Evolutionary conservation across 2,888 invertebrate genomes (phyloP).

Genomic region (Pelosia muscerda): DNA sequence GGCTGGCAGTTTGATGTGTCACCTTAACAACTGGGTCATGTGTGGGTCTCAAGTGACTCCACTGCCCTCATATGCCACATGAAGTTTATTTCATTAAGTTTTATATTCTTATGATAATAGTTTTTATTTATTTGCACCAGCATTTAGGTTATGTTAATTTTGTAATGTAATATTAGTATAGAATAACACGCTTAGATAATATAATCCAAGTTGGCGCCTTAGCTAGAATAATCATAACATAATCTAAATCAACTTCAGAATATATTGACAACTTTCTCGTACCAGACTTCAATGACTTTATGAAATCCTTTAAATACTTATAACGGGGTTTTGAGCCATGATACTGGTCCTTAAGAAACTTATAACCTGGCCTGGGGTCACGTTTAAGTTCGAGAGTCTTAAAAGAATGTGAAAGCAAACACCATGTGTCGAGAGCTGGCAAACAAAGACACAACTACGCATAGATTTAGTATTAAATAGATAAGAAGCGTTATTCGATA

Average conservation of each 20-base stretch:
- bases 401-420: constrained; percentile 78
- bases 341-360: neutral
- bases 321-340: neutral
- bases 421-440: constrained; percentile 71
- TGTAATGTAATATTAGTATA: too few relatives aligned
- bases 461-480: constrained; percentile 10
- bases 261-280: neutral
- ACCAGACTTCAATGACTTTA: neutral
- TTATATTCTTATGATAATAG: neutral
- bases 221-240: neutral
- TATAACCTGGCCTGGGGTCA: constrained; percentile 46
- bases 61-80: neutral
- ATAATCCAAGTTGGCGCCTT: too few relatives aligned
- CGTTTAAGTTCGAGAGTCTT: constrained; percentile 52
- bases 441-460: constrained; percentile 58
- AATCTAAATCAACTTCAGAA: neutral
- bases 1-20: too few relatives aligned
- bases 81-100: neutral
- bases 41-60: neutral
- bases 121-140: too few relatives aligned
- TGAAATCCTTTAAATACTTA: neutral
- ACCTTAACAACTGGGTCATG: neutral
- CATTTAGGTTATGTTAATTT: too few relatives aligned
- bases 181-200: too few relatives aligned
- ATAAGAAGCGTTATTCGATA: constrained; percentile 1